Evolutionary conservation across 2,113 vertebrate species (phyloP).

Genomic region (Ramphastos sulfuratus): DNA sequence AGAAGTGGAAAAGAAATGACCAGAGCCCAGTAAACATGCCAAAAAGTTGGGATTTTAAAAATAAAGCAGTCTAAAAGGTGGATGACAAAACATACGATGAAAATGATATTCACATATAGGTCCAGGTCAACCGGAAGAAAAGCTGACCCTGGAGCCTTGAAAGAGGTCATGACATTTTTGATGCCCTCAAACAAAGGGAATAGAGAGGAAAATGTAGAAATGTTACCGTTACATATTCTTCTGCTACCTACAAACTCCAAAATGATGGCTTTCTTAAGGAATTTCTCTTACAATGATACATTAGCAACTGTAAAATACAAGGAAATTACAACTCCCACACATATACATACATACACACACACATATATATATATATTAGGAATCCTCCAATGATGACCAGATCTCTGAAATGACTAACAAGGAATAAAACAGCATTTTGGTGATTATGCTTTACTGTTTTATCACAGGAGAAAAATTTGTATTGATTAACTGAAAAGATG

Average conservation of each 20-base stretch:
- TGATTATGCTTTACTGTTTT: neutral
- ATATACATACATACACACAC: neutral
- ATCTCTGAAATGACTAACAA: neutral
- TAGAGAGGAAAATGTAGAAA: conserved; percentile 6
- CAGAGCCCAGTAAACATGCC: conserved; percentile 13
- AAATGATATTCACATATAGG: conserved; percentile 20
- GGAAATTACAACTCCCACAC: neutral
- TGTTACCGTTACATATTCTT: conserved; percentile 32
- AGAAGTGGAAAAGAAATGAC: conserved; percentile 15
- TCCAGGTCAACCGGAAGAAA: conserved; percentile 2
- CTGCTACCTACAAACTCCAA: conserved; percentile 56
- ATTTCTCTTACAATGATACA: conserved; percentile 22
- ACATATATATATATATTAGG: neutral
- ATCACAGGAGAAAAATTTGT: neutral
- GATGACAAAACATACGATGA: conserved; percentile 11
- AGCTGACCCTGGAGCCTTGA: conserved; percentile 23
- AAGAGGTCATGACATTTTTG: neutral
- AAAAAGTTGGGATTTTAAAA: neutral
- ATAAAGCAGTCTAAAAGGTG: conserved; percentile 29
- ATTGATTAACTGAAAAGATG: neutral
- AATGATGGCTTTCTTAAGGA: conserved; percentile 69
- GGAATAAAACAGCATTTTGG: neutral
- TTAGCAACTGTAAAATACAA: neutral
- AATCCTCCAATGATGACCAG: neutral
- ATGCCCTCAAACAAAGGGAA: conserved; percentile 33